These are phyloP conservation scores for Otolemur crassicaudatus DNA, from an alignment of 2,797 vertebrate species.

Conservation along the genomic window DNA sequence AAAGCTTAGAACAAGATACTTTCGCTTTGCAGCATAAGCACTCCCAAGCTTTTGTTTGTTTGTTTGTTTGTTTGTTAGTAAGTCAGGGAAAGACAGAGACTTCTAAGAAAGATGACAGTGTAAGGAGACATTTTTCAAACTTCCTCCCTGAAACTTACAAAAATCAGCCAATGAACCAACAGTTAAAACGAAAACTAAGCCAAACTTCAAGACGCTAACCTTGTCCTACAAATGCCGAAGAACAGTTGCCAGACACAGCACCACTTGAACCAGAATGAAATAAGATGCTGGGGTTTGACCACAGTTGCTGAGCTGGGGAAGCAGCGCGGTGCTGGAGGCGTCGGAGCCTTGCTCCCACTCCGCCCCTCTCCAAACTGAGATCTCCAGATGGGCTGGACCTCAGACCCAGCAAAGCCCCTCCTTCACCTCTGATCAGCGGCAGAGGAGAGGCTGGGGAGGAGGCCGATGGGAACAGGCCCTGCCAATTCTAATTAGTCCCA, in stretches of 20 bases:
- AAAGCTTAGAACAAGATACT: neutral
- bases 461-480: accelerated
- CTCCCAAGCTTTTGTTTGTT: neutral
- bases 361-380: neutral
- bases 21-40: neutral
- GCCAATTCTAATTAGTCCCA: neutral
- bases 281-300: neutral
- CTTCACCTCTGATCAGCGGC: neutral
- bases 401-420: neutral
- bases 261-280: conserved; percentile 10
- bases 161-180: conserved; percentile 9
- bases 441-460: neutral
- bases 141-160: conserved; percentile 53
- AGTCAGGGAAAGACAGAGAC: neutral
- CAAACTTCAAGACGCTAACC: conserved; percentile 14
- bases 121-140: conserved; percentile 43
- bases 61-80: neutral
- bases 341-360: neutral
- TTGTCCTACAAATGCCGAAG: neutral
- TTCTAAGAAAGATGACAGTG: neutral
- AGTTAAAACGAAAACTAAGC: conserved; percentile 37
- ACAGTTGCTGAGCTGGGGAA: neutral
- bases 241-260: conserved; percentile 15
- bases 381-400: neutral
- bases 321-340: accelerated